phyloP scores from a whole-genome alignment of 2,888 invertebrate genomes.

The Acrocyrtus sp. region DNA sequence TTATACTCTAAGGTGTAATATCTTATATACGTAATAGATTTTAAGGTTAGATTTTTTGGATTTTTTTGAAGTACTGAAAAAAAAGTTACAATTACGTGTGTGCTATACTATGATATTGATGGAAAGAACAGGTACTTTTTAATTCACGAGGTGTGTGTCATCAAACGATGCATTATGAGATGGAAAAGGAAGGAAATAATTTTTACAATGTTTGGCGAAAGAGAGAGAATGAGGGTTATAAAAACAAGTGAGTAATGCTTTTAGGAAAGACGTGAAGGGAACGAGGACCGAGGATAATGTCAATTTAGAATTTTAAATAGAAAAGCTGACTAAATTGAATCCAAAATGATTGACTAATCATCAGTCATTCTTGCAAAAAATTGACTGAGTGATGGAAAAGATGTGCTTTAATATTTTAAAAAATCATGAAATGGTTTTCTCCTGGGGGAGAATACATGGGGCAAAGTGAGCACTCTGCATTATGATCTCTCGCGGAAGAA shows the following conservation, averaged over 20 bases:
- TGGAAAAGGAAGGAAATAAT: slow-evolving; percentile 9
- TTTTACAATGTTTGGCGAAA: slow-evolving; percentile 17
- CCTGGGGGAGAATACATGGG: background rate
- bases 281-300: slow-evolving; percentile 24
- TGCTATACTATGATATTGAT: slow-evolving; percentile 27
- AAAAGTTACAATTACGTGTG: background rate
- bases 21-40: slow-evolving; percentile 36
- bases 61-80: slow-evolving; percentile 18
- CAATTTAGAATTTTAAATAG: too few species aligned
- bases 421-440: slow-evolving; percentile 2
- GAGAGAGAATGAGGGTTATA: too few species aligned
- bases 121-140: slow-evolving; percentile 38
- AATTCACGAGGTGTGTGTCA: background rate
- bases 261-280: background rate
- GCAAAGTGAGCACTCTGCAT: too few species aligned
- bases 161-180: background rate
- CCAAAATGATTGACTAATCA: slow-evolving; percentile 24
- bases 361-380: slow-evolving; percentile 4
- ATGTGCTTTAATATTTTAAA: slow-evolving; percentile 47
- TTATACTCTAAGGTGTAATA: too few species aligned
- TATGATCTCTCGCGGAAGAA: background rate
- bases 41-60: slow-evolving; percentile 26
- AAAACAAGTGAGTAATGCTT: too few species aligned
- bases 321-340: background rate
- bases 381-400: slow-evolving; percentile 31